These are phyloP conservation scores for Microchrysa polita DNA, from an alignment of 2,888 invertebrate species.

Conservation along the genomic window DNA sequence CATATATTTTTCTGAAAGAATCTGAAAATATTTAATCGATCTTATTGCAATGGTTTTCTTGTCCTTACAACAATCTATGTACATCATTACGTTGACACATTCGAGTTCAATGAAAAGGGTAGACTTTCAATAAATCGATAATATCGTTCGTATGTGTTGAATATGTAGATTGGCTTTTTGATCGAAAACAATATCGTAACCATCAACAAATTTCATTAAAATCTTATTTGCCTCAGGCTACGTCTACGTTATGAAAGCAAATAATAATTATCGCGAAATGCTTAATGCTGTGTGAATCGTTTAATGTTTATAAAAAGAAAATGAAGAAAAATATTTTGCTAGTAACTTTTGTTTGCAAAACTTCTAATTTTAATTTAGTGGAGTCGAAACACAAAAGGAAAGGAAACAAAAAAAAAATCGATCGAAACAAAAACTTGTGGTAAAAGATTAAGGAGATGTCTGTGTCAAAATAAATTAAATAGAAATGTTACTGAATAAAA, in stretches of 20 bases:
- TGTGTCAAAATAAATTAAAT: not conserved
- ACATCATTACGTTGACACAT: not conserved
- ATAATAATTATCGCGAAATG: not conserved
- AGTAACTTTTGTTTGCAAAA: slow-evolving; percentile 10
- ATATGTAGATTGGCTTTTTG: not conserved
- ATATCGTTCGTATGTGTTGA: not conserved
- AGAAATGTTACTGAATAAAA: no score
- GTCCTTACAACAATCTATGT: not conserved
- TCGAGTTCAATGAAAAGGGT: not conserved
- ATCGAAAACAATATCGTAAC: not conserved
- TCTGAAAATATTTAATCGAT: not conserved
- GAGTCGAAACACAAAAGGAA: slow-evolving; percentile 26
- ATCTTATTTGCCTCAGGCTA: not conserved
- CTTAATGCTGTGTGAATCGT: not conserved
- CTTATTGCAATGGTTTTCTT: not conserved
- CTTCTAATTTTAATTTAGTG: slow-evolving; percentile 5
- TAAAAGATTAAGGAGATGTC: slow-evolving; percentile 20
- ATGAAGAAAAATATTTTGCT: not conserved
- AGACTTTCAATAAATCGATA: not conserved
- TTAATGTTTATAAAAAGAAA: not conserved
- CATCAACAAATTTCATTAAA: not conserved
- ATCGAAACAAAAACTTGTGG: not conserved
- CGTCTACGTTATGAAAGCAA: not conserved
- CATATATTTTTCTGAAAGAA: not conserved
- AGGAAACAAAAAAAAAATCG: not conserved